These are phyloP conservation scores for Hirudinaria manillensis DNA, from an alignment of 2,888 invertebrate species.

Conservation along the genomic window DNA sequence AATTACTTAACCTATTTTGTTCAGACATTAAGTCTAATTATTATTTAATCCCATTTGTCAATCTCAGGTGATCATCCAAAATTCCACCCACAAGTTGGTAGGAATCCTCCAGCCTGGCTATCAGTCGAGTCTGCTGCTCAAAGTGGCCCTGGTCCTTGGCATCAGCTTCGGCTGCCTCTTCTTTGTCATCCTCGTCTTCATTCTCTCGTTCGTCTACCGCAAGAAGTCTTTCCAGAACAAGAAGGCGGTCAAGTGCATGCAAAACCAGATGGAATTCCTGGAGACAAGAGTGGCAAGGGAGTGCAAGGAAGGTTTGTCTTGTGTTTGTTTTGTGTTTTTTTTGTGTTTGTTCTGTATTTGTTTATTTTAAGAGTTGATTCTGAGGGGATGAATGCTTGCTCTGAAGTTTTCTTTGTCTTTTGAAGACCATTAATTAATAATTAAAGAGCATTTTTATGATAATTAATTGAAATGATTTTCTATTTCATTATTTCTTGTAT, in stretches of 20 bases:
- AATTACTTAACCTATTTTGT: too few relatives aligned
- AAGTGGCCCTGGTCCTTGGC: neutral
- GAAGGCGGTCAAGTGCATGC: constrained; percentile 93
- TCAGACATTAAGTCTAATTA: too few relatives aligned
- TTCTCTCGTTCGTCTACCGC: constrained; percentile 82
- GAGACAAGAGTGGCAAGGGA: constrained; percentile 92
- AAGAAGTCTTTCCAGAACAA: constrained; percentile 93
- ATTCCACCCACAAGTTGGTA: neutral
- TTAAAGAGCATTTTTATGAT: too few relatives aligned
- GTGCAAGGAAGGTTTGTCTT: constrained; percentile 67
- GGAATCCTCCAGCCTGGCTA: neutral
- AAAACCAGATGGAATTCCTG: constrained; percentile 96
- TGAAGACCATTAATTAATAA: too few relatives aligned
- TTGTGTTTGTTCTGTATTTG: neutral
- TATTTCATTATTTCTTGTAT: too few relatives aligned
- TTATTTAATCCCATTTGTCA: too few relatives aligned
- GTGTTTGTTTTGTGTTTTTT: neutral
- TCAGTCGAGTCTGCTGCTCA: neutral
- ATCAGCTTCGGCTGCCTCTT: constrained; percentile 11
- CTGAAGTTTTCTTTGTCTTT: too few relatives aligned
- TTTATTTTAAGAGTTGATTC: neutral
- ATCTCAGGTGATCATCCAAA: neutral
- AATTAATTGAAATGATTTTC: too few relatives aligned
- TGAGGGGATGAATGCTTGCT: neutral
- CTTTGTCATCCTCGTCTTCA: constrained; percentile 64